These are phyloP conservation scores for Linurgus olivaceus DNA, from an alignment of 2,797 vertebrate species.

Conservation along the genomic window DNA sequence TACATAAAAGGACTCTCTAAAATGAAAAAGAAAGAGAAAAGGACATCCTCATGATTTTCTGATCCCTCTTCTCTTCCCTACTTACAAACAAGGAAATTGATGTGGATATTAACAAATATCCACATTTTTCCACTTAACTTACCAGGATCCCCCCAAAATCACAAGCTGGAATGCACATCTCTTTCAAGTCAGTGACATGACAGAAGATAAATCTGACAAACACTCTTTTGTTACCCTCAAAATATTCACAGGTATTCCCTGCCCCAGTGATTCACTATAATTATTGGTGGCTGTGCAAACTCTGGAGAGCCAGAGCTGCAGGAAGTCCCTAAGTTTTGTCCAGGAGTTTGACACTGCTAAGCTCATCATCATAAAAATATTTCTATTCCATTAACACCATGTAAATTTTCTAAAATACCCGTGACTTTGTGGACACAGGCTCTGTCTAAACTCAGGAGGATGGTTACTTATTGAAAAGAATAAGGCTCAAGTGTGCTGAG, in stretches of 20 bases:
- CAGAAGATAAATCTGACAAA: slow-evolving; percentile 46
- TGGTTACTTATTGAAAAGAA: neutral
- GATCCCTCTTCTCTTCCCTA: neutral
- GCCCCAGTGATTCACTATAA: neutral
- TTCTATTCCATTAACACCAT: neutral
- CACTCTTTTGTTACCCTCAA: neutral
- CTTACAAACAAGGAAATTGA: neutral
- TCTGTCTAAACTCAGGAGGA: neutral
- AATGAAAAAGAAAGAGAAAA: neutral
- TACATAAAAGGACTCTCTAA: neutral
- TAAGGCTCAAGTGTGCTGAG: neutral
- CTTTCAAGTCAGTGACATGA: neutral
- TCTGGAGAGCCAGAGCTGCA: neutral
- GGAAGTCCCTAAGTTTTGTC: neutral
- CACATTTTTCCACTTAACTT: neutral
- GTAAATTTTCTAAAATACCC: neutral
- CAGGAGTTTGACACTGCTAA: neutral
- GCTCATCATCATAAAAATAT: neutral
- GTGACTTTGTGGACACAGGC: neutral
- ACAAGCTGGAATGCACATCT: neutral
- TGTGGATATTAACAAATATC: neutral
- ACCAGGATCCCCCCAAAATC: neutral
- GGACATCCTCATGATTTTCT: neutral
- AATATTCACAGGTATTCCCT: slow-evolving; percentile 50
- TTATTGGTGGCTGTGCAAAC: neutral